These are phyloP conservation scores for Antrozous pallidus DNA, from an alignment of 2,797 vertebrate genomes.

Conservation along the genomic window DNA sequence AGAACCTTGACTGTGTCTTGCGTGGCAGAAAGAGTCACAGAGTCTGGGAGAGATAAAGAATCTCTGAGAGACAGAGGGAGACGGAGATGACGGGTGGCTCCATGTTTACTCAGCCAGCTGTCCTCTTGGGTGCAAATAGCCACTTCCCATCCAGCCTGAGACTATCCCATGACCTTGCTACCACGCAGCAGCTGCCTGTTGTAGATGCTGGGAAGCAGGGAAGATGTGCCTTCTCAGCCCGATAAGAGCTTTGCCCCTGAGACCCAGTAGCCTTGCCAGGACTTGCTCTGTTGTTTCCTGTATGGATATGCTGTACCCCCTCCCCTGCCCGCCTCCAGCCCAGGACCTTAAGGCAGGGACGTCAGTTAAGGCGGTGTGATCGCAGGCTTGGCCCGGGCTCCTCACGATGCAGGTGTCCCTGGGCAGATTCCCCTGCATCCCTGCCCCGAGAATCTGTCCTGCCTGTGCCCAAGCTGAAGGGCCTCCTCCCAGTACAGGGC, in stretches of 20 bases:
- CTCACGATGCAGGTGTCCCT: background rate
- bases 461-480: background rate
- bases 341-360: background rate
- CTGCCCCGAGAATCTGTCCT: background rate
- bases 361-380: background rate
- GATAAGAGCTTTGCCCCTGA: conserved; percentile 18
- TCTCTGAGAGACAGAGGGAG: background rate
- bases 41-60: background rate
- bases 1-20: background rate
- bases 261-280: background rate
- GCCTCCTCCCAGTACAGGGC: background rate
- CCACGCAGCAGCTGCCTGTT: background rate
- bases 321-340: background rate
- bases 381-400: background rate
- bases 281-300: background rate
- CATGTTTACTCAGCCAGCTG: background rate
- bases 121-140: background rate
- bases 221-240: background rate
- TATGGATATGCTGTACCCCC: background rate
- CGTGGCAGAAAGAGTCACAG: background rate
- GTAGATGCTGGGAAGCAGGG: background rate
- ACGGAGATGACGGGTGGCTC: background rate
- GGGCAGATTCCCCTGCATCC: background rate
- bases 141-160: background rate
- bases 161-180: background rate